Evolutionary conservation across 2,113 vertebrate species (phyloP).

Genomic region (Pluvialis apricaria): DNA sequence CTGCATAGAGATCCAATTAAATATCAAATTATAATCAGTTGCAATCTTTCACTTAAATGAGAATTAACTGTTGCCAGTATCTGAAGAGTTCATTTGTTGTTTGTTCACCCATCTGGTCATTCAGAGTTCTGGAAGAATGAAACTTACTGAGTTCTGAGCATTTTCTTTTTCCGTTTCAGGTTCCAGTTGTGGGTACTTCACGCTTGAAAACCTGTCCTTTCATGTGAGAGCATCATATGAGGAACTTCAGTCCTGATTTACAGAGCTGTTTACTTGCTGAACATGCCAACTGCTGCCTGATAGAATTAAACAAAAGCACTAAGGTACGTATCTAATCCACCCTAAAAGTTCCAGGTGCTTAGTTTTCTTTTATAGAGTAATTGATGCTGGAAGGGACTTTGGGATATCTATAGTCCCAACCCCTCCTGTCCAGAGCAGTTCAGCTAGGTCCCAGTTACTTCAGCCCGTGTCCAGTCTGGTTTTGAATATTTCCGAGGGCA

Average conservation of each 20-base stretch:
- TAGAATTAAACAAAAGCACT: neutral
- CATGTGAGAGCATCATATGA: neutral
- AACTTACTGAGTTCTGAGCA: neutral
- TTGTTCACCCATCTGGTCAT: neutral
- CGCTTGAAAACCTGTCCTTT: neutral
- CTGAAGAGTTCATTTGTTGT: neutral
- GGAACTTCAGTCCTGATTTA: neutral
- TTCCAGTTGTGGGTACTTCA: neutral
- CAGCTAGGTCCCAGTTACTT: neutral
- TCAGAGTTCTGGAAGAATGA: neutral
- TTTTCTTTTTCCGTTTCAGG: neutral
- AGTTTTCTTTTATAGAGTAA: neutral
- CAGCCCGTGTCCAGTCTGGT: neutral
- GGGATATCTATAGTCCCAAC: too few species aligned
- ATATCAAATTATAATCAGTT: neutral
- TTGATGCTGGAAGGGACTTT: neutral
- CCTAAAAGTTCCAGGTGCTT: neutral
- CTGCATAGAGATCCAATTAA: neutral
- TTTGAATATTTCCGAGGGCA: neutral
- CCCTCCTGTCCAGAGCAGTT: neutral
- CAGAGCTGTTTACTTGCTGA: neutral
- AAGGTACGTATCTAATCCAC: neutral
- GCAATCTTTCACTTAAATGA: neutral
- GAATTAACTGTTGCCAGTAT: neutral
- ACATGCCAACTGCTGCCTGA: neutral